Base-by-base conservation (phyloP, 1,140 invertebrate species). In the Drosophila ananassae region DNA sequence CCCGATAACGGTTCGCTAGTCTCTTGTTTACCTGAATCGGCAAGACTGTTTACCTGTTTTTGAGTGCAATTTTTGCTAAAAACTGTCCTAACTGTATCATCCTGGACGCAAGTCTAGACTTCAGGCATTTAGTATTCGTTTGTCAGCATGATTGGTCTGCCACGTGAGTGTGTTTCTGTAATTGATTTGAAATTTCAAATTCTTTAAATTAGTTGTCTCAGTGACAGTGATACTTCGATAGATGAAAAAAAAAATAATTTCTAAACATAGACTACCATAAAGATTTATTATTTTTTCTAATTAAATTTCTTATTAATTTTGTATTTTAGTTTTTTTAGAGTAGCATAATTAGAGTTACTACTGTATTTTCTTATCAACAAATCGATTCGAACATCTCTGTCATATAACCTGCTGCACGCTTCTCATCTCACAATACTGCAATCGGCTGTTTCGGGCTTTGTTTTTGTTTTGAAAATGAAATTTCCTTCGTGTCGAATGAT, bases 121-220 rank as follows among this genome's bases (percentile, higher is more conserved):
- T 7, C 17, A 17, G 2, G 21, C 48, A 75, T 58, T 75, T 66
- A 77, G 73, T 77, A 59, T 69, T 62, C 13, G 55, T 54, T 41
- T 47, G 56, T 67, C 32, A 75, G 39, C 61, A 87, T 87, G 83
- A 76, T 85, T 59, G 78, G 78, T 76, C 48, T 85, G 82, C 82
- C 82, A 89, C 82, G 82, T 87, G 62, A 87, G 83, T 52, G 50
- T 67, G 34, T 60, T 60, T 60, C 58, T 39, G 57, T 71, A 74
- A 71, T 77, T 77, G 39, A 80, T 67, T 66, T 30, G 44, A 37
- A 51, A 28, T 25, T 24, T 64, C 17, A 17, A 17, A 17, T 47
- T 58, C 8, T 71, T 13, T 60, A 68, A 75, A 64, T 52, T 59
- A 76, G 51, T 53, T 73, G 53, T 17, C 17, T 25, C 17, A 25